These are phyloP conservation scores for Lagodon rhomboides DNA, from an alignment of 2,797 vertebrate species.

Conservation along the genomic window DNA sequence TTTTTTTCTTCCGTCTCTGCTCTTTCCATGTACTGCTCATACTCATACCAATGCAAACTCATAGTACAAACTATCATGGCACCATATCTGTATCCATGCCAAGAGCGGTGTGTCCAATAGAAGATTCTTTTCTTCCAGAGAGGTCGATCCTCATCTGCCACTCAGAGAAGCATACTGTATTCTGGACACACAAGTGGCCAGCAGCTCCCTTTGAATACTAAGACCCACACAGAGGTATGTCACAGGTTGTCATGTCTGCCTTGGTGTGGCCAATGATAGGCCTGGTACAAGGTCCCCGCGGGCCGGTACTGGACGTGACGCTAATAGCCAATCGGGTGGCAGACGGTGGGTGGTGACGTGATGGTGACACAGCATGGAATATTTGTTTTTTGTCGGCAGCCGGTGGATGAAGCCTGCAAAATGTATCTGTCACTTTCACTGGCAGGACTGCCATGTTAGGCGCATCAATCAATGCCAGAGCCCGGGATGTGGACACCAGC, in stretches of 20 bases:
- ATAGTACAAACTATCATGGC: background rate
- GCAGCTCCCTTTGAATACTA: constrained; percentile 42
- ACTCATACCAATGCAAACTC: background rate
- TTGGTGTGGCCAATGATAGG: constrained; percentile 49
- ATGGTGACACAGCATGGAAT: constrained; percentile 43
- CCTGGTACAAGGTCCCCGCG: constrained; percentile 19
- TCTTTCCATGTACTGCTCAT: background rate
- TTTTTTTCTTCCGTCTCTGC: constrained; percentile 2
- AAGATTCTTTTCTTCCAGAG: background rate
- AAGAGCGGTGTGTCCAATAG: background rate
- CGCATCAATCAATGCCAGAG: constrained; percentile 73
- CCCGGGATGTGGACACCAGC: constrained; percentile 44
- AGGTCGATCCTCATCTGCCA: constrained; percentile 11
- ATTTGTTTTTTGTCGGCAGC: constrained; percentile 48
- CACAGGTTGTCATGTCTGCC: constrained; percentile 38
- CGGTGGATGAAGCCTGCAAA: constrained; percentile 45
- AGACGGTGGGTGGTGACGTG: constrained; percentile 43
- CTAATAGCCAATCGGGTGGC: constrained; percentile 58
- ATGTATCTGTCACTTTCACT: constrained; percentile 72
- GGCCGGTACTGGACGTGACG: constrained; percentile 36
- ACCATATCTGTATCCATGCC: background rate
- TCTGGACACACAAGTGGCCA: constrained; percentile 20
- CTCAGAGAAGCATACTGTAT: constrained; percentile 1
- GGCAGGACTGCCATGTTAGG: constrained; percentile 54
- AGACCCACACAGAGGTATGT: constrained; percentile 22